Evolutionary conservation across 2,113 vertebrate species (phyloP).

Genomic region (Budorcas taxicolor): DNA sequence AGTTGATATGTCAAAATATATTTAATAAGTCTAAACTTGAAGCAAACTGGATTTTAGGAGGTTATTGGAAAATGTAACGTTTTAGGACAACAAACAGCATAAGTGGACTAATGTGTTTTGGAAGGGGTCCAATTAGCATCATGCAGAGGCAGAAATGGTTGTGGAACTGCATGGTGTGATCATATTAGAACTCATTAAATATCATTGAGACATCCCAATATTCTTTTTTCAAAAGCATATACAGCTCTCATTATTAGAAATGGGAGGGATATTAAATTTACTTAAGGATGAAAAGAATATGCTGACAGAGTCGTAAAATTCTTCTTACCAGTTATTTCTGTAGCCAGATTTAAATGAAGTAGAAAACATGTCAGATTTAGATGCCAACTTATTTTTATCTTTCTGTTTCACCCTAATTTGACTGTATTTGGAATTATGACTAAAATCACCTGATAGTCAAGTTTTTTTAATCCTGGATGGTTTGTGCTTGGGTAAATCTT

Average conservation of each 20-base stretch:
- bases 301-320: neutral
- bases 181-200: neutral
- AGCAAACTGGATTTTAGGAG: neutral
- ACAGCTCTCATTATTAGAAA: neutral
- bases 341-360: neutral
- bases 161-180: neutral
- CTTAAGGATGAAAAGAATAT: neutral
- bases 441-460: neutral
- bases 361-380: neutral
- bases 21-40: conserved; percentile 20
- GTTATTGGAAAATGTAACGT: conserved; percentile 9
- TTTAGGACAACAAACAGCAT: conserved; percentile 23
- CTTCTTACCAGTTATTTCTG: neutral
- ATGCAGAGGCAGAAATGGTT: neutral
- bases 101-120: neutral
- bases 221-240: neutral
- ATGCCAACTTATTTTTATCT: neutral
- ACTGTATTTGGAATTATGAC: neutral
- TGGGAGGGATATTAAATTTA: conserved; percentile 9
- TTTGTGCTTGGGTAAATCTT: neutral
- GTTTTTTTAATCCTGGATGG: neutral
- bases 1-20: neutral
- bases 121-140: neutral
- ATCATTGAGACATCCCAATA: neutral
- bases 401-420: neutral